Evolutionary conservation across 2,797 vertebrate genomes (phyloP).

Genomic region (Linurgus olivaceus): DNA sequence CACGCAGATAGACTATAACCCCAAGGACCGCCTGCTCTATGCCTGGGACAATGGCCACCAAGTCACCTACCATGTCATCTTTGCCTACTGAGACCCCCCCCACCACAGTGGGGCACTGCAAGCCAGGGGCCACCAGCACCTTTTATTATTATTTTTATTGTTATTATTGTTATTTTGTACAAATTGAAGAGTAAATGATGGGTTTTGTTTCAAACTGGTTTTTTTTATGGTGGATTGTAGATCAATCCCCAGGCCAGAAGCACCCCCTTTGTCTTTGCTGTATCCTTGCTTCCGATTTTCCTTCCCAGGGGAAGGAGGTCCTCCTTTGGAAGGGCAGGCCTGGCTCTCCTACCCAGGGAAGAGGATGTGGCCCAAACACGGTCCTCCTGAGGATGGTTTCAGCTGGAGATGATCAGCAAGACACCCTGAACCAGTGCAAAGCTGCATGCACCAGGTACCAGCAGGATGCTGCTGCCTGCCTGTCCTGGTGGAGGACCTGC

Average conservation of each 20-base stretch:
- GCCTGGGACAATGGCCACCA: slow-evolving; percentile 98
- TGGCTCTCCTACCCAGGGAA: neutral
- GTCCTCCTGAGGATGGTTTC: neutral
- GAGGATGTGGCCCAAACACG: neutral
- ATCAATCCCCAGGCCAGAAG: slow-evolving; percentile 83
- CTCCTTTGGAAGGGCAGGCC: neutral
- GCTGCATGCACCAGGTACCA: neutral
- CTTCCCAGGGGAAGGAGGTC: neutral
- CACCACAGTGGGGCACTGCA: neutral
- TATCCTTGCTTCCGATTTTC: slow-evolving; percentile 54
- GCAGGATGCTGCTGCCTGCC: neutral
- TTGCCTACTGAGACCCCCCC: slow-evolving; percentile 85
- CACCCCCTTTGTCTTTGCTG: slow-evolving; percentile 52
- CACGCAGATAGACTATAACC: slow-evolving; percentile 97
- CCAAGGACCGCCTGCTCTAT: slow-evolving; percentile 91
- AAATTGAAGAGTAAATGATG: slow-evolving; percentile 76
- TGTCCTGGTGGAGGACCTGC: neutral
- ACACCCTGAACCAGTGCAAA: neutral
- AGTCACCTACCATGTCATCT: slow-evolving; percentile 92
- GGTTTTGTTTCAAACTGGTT: slow-evolving; percentile 13
- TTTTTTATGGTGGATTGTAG: slow-evolving; percentile 85
- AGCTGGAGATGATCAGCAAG: neutral
- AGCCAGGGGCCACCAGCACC: slow-evolving; percentile 74
- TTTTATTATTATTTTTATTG: slow-evolving; percentile 74
- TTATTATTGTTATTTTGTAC: slow-evolving; percentile 80